Base-by-base conservation (phyloP, 2,888 invertebrate species). In the Panzeria rudis region DNA sequence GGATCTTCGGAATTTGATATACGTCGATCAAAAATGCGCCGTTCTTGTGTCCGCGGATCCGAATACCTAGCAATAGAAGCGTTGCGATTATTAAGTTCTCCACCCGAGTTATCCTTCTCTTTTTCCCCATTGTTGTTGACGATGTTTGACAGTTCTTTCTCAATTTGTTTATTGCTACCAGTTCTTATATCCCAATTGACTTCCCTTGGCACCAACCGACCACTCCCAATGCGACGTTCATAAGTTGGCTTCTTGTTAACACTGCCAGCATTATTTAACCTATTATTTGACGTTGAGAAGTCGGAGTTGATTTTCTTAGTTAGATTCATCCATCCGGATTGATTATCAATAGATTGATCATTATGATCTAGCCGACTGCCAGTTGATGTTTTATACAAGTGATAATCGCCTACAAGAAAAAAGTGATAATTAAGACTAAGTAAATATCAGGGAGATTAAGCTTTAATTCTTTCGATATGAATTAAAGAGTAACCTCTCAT, bases 171-270 rank as follows among this genome's bases (percentile, higher is more conserved):
- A 68, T 89, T 89, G 29, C 81, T 86, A 50, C 75, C 83, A 56
- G 62, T 50, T 56, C 88, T 86, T 86, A 88, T 91, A 88, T 94
- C 94, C 94, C 94, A 94, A 83, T 89, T 90, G 20, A 91, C 91
- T 79, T 92, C 93, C 38, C 96, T 94, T 84, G 95, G 94, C 9
- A 91, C 79, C 85, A 98, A 95, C 11, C 98, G 95, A 0, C 98
- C 97, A 88, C 97, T 97, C 6, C 97, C 97, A 89, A 97, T 97
- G 61, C 97, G 95, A 20, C 95, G 93, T 78, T 92, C 92, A 17
- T 88, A 84, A n/a, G 52, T 81, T 61, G 71, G 11, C 32, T 72
- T 84, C 47, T 84, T 84, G 13, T 87, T 87, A 9, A 38, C 15
- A 44, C 83, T 83, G 11, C 69, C 59, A 11, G 76, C 61, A 56